Evolutionary conservation across 2,888 invertebrate species (phyloP).

Genomic region (Drosophila tripunctata): DNA sequence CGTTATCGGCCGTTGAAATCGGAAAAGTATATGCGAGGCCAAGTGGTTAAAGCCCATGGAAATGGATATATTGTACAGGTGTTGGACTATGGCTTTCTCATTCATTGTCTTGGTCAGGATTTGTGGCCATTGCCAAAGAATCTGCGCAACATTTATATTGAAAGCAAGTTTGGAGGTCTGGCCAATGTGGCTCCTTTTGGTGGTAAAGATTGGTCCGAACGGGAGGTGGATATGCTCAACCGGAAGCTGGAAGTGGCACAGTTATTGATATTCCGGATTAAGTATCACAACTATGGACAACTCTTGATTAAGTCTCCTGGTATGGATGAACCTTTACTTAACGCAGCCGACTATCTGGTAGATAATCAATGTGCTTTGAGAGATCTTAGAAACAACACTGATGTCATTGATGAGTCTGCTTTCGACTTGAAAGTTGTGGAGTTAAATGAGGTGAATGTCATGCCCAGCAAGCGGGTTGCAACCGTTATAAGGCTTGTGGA

Average conservation of each 20-base stretch:
- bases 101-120: constrained; percentile 29
- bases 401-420: rapidly evolving
- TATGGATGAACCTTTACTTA: neutral
- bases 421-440: constrained; percentile 2
- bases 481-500: constrained; percentile 26
- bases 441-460: constrained; percentile 11
- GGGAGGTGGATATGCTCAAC: constrained; percentile 8
- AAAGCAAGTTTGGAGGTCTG: constrained; percentile 20
- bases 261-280: neutral
- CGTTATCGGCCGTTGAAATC: constrained; percentile 1
- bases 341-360: constrained; percentile 30
- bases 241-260: constrained; percentile 12
- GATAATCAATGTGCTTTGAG: neutral
- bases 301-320: constrained; percentile 1
- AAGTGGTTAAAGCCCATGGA: neutral
- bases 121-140: constrained; percentile 47
- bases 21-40: constrained; percentile 44
- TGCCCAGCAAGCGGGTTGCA: neutral
- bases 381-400: neutral
- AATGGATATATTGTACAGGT: constrained; percentile 45
- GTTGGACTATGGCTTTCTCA: constrained; percentile 55
- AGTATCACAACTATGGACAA: constrained; percentile 22
- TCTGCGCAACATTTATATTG: neutral
- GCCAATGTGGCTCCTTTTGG: constrained; percentile 18
- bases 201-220: constrained; percentile 29